Percentiles rank a stretch among this genome's conserved stretches.
phyloP scores from a whole-genome alignment of 2,113 vertebrate species.

The Phylloscopus whistleri region DNA sequence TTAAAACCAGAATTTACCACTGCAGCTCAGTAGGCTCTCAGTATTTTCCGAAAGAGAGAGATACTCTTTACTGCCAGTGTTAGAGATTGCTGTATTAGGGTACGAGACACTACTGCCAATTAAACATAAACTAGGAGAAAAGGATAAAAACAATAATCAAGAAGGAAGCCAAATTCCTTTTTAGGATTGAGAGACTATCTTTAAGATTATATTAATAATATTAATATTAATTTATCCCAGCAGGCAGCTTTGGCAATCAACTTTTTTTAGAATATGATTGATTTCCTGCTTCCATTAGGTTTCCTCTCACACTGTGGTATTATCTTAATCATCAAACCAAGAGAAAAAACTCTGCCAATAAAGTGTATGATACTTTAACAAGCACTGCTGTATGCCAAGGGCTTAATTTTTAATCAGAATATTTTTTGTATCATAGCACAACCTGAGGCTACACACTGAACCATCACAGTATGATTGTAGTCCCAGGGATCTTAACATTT shows the following conservation, averaged over 20 bases:
- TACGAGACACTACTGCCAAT: neutral
- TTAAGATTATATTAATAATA: too few relatives aligned
- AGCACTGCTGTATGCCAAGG: neutral
- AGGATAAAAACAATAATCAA: neutral
- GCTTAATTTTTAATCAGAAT: neutral
- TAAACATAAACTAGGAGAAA: neutral
- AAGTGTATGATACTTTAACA: neutral
- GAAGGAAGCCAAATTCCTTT: neutral
- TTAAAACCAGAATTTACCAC: neutral
- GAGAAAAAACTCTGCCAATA: neutral
- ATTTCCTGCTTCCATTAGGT: neutral
- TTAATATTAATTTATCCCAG: neutral
- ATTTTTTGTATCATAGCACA: neutral
- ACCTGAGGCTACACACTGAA: neutral
- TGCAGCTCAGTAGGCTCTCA: too few relatives aligned
- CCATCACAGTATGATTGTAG: neutral
- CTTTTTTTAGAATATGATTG: neutral
- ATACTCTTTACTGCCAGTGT: accelerated
- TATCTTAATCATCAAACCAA: neutral
- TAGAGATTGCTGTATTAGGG: neutral
- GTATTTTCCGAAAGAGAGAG: accelerated
- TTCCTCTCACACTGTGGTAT: neutral
- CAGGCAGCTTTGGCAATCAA: neutral
- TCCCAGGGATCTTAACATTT: neutral
- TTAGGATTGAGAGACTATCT: neutral